Conservation (phyloP, 2,113 vertebrate genomes). For the Marcusenius ussheri region DNA sequence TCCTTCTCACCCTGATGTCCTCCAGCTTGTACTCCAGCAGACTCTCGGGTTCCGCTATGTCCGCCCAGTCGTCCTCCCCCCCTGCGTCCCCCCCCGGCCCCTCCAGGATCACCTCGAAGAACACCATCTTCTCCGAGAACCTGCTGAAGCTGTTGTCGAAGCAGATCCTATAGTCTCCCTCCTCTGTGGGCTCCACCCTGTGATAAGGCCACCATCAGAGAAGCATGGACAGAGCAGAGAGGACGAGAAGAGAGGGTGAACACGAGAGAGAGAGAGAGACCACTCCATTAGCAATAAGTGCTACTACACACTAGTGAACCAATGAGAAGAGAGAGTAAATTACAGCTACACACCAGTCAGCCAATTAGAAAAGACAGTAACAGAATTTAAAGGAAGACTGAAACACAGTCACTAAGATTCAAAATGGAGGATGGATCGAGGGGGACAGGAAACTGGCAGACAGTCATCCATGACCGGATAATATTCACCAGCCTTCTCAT, state of each 20-base stretch:
- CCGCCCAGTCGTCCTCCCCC: constrained; percentile 51
- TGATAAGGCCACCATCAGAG: background rate
- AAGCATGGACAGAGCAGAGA: background rate
- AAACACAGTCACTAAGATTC: background rate
- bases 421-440: background rate
- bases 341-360: background rate
- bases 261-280: background rate
- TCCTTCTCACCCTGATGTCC: constrained; percentile 50
- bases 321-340: background rate
- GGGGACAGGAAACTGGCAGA: background rate
- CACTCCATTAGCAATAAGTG: background rate
- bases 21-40: constrained; percentile 59
- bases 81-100: constrained; percentile 32
- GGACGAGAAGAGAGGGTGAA: background rate
- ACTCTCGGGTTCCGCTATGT: constrained; percentile 55
- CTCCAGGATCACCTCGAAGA: constrained; percentile 72
- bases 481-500: background rate
- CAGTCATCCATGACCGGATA: background rate
- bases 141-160: constrained; percentile 90
- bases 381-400: background rate
- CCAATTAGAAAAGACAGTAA: background rate
- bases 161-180: constrained; percentile 78
- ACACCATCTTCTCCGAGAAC: constrained; percentile 76
- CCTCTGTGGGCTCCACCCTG: constrained; percentile 71
- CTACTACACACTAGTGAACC: background rate